Base-by-base conservation (phyloP, 2,888 invertebrate genomes). In the Rhagium mordax region DNA sequence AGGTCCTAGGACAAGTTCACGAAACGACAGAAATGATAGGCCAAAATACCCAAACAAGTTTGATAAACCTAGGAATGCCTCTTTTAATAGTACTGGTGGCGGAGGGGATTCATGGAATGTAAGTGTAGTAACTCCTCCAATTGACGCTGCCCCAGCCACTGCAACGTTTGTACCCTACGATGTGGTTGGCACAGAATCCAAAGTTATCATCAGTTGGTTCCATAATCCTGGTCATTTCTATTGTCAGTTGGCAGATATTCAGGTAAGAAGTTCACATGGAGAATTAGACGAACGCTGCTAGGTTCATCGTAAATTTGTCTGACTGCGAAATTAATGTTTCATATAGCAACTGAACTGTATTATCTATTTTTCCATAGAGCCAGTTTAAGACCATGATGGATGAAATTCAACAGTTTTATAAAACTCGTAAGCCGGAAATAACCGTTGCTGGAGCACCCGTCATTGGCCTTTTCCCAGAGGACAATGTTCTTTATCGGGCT, bases 191-290 rank as follows among this genome's bases (percentile, higher is more conserved):
- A 79, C 72, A 8, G 81, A 82, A 65, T 90, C 91, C 66, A 90
- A 91, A 70, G 89, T 94, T 0, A 89, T 90, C 1, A 90, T 95
- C 48, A 92, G 93, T 1, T 95, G 95, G 95, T 94, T 94, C 83
- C 91, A 92, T 68, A 93, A 93, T 74, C 95, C 95, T 0, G 90
- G 91, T 74, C 91, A 91, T 79, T 95, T 95, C 86, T 94, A 91
- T 86, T 84, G 85, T 72, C 88, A 88, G 74, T 73, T 86, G 16
- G 72, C 81, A 13, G 77, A 78, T 18, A 33, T 55, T 49, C 84
- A 86, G 82, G 86, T 85, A 79, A 73, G 53, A 41, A n/a, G 8
- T n/a, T n/a, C n/a, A n/a, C n/a, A n/a, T n/a, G n/a, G n/a, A n/a
- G n/a, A n/a, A n/a, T n/a, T n/a, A n/a, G n/a, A n/a, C n/a, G n/a